Base-by-base conservation (phyloP, 2,888 invertebrate genomes). In the Disparrhopalites patrizii region DNA sequence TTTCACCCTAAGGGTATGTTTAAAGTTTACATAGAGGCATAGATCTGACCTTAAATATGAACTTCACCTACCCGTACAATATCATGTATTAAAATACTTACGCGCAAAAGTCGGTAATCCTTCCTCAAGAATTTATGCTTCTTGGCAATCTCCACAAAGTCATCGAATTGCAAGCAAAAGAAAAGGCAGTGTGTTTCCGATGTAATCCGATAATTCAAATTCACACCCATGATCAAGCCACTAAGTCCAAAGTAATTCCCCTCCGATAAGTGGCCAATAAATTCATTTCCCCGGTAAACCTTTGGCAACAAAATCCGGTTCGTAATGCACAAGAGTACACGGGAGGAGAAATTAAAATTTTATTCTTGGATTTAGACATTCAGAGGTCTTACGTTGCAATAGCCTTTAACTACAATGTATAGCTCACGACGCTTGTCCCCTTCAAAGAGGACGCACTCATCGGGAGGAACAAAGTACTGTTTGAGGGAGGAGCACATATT, bases 391-490 rank as follows among this genome's bases (percentile, higher is more conserved):
- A 74, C 74, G 31, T 74, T 65, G 23, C 70, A 70, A 57, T 50
- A 69, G 23, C 75, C 75, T 52, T 73, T 73, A 10, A 70, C 69
- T 56, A 75, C 72, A 3, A 75, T 72, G 47, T 71, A 73, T 3
- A 75, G 40, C 15, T 73, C 72, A 30, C 73, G 50, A 1, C 61
- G 54, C n/a, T 63, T 65, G 31, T 75, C 73, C 10, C 62, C 57
- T 1, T 73, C 68, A 55, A 73, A 70, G 0, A 73, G 47, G 4
- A 75, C 47, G 7, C 47, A 47, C 58, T 73, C 72, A 20, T 67
- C 69, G 4, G 75, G 73, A 10, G 72, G 75, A 28, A 75, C 68
- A 47, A 70, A 68, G 56, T 70, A 75, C 23, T 69, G 69, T 23
- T 66, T 66, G 3, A 73, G 68, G 15, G 66, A 65, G 7, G 54